Evolutionary conservation across 1,140 invertebrate species (phyloP), one percentile per base, ranked within the genome.

Genomic region (Hyles vespertilio): DNA sequence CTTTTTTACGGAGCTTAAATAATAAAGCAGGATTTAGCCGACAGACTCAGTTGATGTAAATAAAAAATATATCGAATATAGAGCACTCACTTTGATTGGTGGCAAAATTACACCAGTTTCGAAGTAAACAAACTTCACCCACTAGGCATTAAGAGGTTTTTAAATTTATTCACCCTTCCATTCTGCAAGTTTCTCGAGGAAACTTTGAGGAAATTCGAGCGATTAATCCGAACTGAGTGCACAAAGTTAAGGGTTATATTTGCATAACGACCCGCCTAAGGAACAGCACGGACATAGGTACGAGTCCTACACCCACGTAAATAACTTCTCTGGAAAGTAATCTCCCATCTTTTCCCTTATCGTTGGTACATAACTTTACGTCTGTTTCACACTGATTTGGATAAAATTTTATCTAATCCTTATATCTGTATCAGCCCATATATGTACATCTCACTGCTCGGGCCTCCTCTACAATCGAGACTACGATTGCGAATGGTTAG

Each of bases 101-200:
- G 63, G 67, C 72, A 77, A 63, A 54, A 45, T 59, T 60, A 55
- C 73, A 71, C 62, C 67, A 66, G 61, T 63, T 71, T 67, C 63
- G 67, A 56, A 60, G 69, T 76, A 80, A 79, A 77, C 69, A 72
- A 85, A 70, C 78, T 85, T 74, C 73, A 73, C 77, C 74, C 74
- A 74, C 74, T 79, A 81, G 72, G 78, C 71, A 74, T 79, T 82
- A 81, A 81, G 77, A 81, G 75, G 73, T 81, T 83, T 81, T 83
- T 78, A 85, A 85, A 85, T 85, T 81, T 85, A 85, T 85, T 85
- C 82, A 85, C 82, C 82, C 82, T 81, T 81, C 80, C 71, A 78
- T 79, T 69, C 53, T 58, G 61, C 70, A 75, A 69, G 73, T 72
- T 63, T 61, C 65, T 73, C 45, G 32, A 70, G 63, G 58, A 55